Evolutionary conservation across 2,797 vertebrate genomes (phyloP).

Genomic region (Phoeniculus purpureus): DNA sequence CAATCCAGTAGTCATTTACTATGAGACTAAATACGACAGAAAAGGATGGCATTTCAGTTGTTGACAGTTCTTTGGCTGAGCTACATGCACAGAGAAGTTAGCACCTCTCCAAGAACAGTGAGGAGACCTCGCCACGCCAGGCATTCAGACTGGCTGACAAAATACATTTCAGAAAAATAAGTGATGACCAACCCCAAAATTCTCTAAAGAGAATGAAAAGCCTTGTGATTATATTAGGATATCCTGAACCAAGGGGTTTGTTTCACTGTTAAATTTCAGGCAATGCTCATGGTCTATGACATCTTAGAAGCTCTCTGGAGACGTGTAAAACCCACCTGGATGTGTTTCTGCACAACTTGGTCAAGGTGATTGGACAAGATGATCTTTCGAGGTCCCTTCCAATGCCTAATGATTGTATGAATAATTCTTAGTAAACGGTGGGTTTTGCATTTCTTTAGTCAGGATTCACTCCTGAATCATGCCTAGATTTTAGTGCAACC

Average conservation of each 20-base stretch:
- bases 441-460: neutral
- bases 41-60: neutral
- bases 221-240: neutral
- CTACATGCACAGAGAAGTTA: neutral
- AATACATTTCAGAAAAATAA: neutral
- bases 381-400: no score
- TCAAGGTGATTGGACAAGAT: no score
- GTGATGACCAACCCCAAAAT: neutral
- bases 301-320: neutral
- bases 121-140: neutral
- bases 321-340: no score
- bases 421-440: neutral
- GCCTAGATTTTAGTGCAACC: neutral
- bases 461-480: neutral
- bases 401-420: no score
- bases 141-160: neutral
- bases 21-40: neutral
- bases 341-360: no score
- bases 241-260: neutral
- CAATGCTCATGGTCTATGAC: neutral
- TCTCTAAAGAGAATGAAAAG: neutral
- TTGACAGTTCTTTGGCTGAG: neutral
- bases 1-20: neutral
- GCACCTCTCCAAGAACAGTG: neutral
- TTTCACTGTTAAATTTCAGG: neutral